Evolutionary conservation across 2,888 invertebrate genomes (phyloP).

Genomic region (Lordiphosa andalusiaca): DNA sequence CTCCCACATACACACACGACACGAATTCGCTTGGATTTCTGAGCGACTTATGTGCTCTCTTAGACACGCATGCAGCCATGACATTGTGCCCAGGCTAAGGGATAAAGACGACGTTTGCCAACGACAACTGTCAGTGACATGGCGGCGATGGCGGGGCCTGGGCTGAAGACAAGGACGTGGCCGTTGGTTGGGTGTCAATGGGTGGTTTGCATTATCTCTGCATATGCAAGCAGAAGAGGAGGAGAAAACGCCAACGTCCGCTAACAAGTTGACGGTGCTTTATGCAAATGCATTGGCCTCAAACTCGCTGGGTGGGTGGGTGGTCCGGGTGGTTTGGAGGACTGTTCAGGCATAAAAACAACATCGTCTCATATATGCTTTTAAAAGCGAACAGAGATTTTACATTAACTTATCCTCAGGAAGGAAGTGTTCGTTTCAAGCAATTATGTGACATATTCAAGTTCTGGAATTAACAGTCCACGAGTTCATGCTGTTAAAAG

Average conservation of each 20-base stretch:
- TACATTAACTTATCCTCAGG: constrained; percentile 66
- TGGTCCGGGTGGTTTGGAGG: neutral
- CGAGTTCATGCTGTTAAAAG: constrained; percentile 14
- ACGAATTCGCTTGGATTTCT: constrained; percentile 44
- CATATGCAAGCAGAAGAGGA: constrained; percentile 41
- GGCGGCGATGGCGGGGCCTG: constrained; percentile 16
- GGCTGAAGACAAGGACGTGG: constrained; percentile 25
- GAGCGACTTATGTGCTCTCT: constrained; percentile 43
- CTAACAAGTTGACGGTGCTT: constrained; percentile 52
- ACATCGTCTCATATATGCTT: constrained; percentile 61
- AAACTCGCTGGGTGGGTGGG: constrained; percentile 9
- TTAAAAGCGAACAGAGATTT: constrained; percentile 62
- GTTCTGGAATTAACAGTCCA: constrained; percentile 1
- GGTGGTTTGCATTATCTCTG: constrained; percentile 46
- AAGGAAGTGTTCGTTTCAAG: constrained; percentile 10
- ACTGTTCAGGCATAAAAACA: constrained; percentile 50
- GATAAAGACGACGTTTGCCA: constrained; percentile 5
- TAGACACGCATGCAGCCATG: constrained; percentile 46
- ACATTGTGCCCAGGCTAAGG: constrained; percentile 29
- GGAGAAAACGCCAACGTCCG: constrained; percentile 47
- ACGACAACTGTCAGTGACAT: constrained; percentile 17
- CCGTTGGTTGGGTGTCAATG: constrained; percentile 27
- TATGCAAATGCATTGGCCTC: constrained; percentile 47
- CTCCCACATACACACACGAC: constrained; percentile 30
- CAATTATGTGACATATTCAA: constrained; percentile 20